Base-by-base conservation (phyloP, 1,140 invertebrate genomes). In the Drosophila novamexicana region DNA sequence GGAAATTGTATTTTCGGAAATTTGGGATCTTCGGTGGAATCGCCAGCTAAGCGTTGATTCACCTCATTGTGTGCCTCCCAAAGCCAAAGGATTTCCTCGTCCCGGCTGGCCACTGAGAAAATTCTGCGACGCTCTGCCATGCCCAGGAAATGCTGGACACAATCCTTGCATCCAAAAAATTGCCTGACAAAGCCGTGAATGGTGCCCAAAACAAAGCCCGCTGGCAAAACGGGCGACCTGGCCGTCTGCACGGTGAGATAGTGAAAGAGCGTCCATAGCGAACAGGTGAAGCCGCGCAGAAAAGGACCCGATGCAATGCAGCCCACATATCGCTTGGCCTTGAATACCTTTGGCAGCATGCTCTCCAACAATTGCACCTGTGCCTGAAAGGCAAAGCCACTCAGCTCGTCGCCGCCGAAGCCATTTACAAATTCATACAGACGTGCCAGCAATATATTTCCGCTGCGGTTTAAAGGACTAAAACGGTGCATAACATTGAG, bases 21-120 rank as follows among this genome's bases (percentile, higher is more conserved):
- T 57, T 94, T 79, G 0, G 98, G 98, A 93, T 99, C 98, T 93
- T 99, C 98, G 6, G 96, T 97, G 2, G 93, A 37, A 91, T 98
- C 97, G 0, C 96, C 96, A 39, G 96, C 94, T 10, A 99, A 92
- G 75, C 98, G 94, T 67, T 95, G 93, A 91, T 99, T 99, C 0
- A 98, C 98, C 91, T 96, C 95, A 92, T 99, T 99, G 90, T 99
- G 98, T 2, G 97, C 96, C 71, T 94, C 93, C 98, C 98, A 99
- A 1, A 99, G 92, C 98, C 98, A 99, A 9, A 99, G 79, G 6
- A 99, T 95, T 39, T 95, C 94, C 54, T 97, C 96, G 58, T 96
- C 94, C 40, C 94, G 93, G 37, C 93, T 94, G 16, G 93, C 92
- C 0, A 98, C 95, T 58, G 95, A 93, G 39, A 94, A 94, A 49